Evolutionary conservation across 2,888 invertebrate species (phyloP).

Genomic region (Epistrophe grossulariae): DNA sequence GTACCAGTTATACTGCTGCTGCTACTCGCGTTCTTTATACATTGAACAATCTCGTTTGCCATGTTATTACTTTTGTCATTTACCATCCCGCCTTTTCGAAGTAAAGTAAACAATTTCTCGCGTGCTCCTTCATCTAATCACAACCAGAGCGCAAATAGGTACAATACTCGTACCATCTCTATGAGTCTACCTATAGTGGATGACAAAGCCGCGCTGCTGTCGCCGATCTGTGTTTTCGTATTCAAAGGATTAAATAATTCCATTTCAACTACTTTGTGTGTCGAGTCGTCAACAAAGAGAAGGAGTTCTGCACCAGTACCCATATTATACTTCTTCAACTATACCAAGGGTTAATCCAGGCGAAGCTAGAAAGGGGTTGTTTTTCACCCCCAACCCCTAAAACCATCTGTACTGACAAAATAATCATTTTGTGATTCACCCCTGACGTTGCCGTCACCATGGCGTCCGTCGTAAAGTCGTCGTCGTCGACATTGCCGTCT

Average conservation of each 20-base stretch:
- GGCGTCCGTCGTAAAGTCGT: too few species aligned
- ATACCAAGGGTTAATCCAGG: constrained; percentile 60
- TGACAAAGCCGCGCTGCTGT: constrained; percentile 47
- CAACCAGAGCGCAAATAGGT: constrained; percentile 19
- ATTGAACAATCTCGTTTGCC: constrained; percentile 1
- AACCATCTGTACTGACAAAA: constrained; percentile 74
- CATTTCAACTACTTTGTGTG: constrained; percentile 73
- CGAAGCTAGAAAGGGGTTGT: constrained; percentile 54
- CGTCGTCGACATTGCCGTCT: not conserved
- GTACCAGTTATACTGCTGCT: not conserved
- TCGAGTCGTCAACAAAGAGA: constrained; percentile 47
- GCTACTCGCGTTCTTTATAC: not conserved
- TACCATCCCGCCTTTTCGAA: constrained; percentile 21
- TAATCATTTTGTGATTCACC: constrained; percentile 75
- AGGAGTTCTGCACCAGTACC: constrained; percentile 10
- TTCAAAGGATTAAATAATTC: constrained; percentile 75
- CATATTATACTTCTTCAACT: constrained; percentile 20
- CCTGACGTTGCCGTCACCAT: constrained; percentile 35
- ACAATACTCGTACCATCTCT: constrained; percentile 27
- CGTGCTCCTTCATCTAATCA: constrained; percentile 69
- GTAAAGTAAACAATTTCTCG: constrained; percentile 62
- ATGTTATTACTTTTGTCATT: constrained; percentile 8
- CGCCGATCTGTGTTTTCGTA: constrained; percentile 67
- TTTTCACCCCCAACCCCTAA: constrained; percentile 31
- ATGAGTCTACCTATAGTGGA: constrained; percentile 8